phyloP scores from a whole-genome alignment of 2,113 vertebrate genomes.

The Phalacrocorax carbo region DNA sequence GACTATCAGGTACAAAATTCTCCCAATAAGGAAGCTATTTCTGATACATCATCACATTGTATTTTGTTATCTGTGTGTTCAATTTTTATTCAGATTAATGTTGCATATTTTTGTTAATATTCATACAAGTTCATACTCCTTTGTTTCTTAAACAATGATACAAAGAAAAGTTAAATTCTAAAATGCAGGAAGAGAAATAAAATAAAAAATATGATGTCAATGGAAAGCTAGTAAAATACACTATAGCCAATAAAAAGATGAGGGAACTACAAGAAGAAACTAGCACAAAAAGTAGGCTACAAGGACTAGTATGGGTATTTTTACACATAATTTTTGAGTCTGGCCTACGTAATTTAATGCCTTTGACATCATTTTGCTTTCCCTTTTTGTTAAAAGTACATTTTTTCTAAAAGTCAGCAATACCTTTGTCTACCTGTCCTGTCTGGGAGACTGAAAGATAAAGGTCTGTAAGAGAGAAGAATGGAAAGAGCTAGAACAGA shows the following conservation, averaged over 20 bases:
- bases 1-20: background rate
- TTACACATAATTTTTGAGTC: slow-evolving; percentile 89
- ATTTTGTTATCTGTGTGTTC: background rate
- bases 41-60: background rate
- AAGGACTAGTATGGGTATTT: slow-evolving; percentile 77
- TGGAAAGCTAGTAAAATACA: slow-evolving; percentile 78
- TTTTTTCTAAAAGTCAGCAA: slow-evolving; percentile 91
- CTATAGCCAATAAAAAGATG: slow-evolving; percentile 81
- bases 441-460: slow-evolving; percentile 99
- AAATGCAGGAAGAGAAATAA: slow-evolving; percentile 75
- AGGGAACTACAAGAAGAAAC: slow-evolving; percentile 76
- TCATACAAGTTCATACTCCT: slow-evolving; percentile 19
- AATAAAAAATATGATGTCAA: slow-evolving; percentile 76
- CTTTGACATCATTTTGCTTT: slow-evolving; percentile 88
- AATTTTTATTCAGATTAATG: slow-evolving; percentile 8
- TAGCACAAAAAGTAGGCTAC: slow-evolving; percentile 82
- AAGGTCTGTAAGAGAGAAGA: slow-evolving; percentile 99
- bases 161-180: slow-evolving; percentile 72
- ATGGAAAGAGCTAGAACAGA: slow-evolving; percentile 98
- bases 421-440: slow-evolving; percentile 99
- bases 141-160: slow-evolving; percentile 65
- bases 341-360: slow-evolving; percentile 85
- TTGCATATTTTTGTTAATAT: background rate
- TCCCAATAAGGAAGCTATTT: background rate
- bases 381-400: slow-evolving; percentile 81